Base-by-base conservation (phyloP, 2,888 invertebrate genomes). In the Spodoptera picta region DNA sequence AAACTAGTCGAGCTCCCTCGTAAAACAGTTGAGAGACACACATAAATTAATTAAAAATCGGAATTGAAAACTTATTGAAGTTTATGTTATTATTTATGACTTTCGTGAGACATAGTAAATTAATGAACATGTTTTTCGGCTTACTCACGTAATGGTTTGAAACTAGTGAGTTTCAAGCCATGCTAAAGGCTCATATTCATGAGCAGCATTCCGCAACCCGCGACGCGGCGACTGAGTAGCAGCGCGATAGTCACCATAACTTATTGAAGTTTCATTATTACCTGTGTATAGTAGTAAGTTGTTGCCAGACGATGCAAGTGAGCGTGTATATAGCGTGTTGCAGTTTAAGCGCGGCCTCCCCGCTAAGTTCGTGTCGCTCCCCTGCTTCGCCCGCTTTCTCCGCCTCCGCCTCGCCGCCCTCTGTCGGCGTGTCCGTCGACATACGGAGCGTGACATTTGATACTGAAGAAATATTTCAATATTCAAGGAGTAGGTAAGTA, bases 281-380 rank as follows among this genome's bases (percentile, higher is more conserved):
- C 96, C 96, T 97, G 84, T 98, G 97, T 84, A 98, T 98, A 10
- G 97, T 97, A 4, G 98, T 98, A 94, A 98, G 97, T 83, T 98
- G 97, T 87, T 98, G 98, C 83, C 97, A 97, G 79, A 98, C 97
- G 78, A 98, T 97, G 84, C 98, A 98, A 27, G 98, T 96, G 69
- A 98, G 95, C 24, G 97, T 98, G 89, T 98, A 98, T 51, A 98
- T 96, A 79, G 98, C 97, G 89, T 98, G 98, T 49, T 98, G 97
- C 58, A 98, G 93, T 84, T 97, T 97, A 57, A 98, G 95, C 48
- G 98, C 97, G 5, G 97, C 97, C 83, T 97, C 95, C 2, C 86
- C 87, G 7, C 85, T 86, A 5, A 86, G 53, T 11, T 85, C 81
- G 44, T 69, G 31, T 10, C 79, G 60, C 36, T 64, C 77, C 9